Base-by-base conservation (phyloP, 2,797 vertebrate species). In the Hapalemur alaotrensis region DNA sequence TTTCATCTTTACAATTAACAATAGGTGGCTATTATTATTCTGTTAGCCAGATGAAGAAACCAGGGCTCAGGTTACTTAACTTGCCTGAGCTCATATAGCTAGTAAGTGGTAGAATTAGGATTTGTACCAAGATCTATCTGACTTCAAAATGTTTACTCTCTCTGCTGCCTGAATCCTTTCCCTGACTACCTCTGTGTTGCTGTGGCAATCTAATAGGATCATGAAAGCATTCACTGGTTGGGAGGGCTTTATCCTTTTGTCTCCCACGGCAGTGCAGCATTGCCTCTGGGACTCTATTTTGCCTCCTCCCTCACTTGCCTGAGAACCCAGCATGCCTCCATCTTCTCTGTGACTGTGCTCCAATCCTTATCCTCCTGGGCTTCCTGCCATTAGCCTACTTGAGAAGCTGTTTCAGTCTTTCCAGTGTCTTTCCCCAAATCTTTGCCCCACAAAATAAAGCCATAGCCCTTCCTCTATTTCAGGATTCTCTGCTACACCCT, bases 361-460 rank as follows among this genome's bases (percentile, higher is more conserved):
- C 52, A 65, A 32, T 57, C 15, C 32, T 85, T 69, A 61, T n/a
- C 75, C 14, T 80, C 67, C 30, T 82, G 50, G 6, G 8, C 11
- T 91, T 82, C 41, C 57, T 94, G 46, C 70, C 25, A 82, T 69
- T 93, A 89, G 10, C 57, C 28, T 91, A n/a, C 15, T 63, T 87
- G 81, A 48, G 59, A 73, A 7, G 20, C 61, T 92, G 70, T 85
- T 82, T 88, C 23, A 63, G 57, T 93, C 79, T 30, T 89, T 46
- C 65, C 48, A 73, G 22, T 22, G 83, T 69, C 54, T 50, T 75
- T 75, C 15, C 22, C 20, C 46, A 46, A 1, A 57, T 48, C 10
- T 95, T 89, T 92, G 61, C 7, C 46, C 23, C 38, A 43, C 7
- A 59, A 72, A 92, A 92, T n/a, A 94, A 97, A 15, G 43, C 30